Evolutionary conservation across 1,140 invertebrate genomes (phyloP).

Genomic region (Drosophila persimilis): DNA sequence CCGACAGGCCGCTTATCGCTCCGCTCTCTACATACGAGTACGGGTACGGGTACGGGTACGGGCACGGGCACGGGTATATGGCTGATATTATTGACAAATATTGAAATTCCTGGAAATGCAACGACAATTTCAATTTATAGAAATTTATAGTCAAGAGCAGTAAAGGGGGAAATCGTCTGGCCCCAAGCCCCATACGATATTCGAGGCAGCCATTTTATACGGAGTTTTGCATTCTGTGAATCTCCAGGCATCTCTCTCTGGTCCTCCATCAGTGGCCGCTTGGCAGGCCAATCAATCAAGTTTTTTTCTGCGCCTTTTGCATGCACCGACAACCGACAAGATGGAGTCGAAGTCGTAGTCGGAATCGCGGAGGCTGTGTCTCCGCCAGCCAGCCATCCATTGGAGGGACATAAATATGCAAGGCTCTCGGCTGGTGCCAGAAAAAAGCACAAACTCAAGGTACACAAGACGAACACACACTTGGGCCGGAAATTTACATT

Average conservation of each 20-base stretch:
- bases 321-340: constrained; percentile 43
- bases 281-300: constrained; percentile 52
- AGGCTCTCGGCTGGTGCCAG: constrained; percentile 35
- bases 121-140: constrained; percentile 10
- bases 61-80: neutral
- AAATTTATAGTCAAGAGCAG: too few relatives aligned
- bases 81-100: constrained; percentile 53
- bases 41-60: too few relatives aligned
- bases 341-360: constrained; percentile 38
- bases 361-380: neutral
- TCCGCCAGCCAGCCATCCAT: constrained; percentile 11
- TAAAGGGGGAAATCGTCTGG: too few relatives aligned
- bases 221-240: too few relatives aligned
- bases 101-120: constrained; percentile 40
- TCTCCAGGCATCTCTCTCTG: too few relatives aligned
- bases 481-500: constrained; percentile 34
- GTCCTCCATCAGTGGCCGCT: constrained; percentile 11
- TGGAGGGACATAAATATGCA: constrained; percentile 43
- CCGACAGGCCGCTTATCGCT: constrained; percentile 26
- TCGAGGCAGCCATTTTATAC: too few relatives aligned
- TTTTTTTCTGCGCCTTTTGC: constrained; percentile 43
- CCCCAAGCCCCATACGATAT: too few relatives aligned
- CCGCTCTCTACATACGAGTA: neutral
- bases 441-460: constrained; percentile 22
- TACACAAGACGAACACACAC: neutral